Evolutionary conservation across 1,140 invertebrate species (phyloP), one percentile per base, ranked within the genome.

Genomic region (Cryptotermes secundus): DNA sequence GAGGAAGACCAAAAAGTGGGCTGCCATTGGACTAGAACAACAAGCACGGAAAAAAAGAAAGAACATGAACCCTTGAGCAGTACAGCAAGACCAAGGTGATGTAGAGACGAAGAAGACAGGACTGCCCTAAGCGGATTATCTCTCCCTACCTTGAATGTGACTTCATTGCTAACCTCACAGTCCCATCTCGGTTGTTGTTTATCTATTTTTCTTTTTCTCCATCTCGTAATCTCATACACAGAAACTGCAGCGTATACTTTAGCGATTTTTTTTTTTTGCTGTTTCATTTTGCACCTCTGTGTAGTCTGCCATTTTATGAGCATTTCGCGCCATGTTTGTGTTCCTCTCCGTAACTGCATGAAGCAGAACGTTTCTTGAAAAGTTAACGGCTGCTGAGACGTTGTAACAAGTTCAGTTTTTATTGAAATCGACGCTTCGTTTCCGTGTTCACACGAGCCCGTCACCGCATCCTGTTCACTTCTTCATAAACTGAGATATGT

Each of bases 161-260:
- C 59, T 72, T 72, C 59, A 72, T 72, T 72, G 59, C 59, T 72
- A 72, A 59, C 12, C 53, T 59, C 53, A n/a, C 53, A 59, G 24
- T 59, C 6, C 53, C 53, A 42, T 59, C 22, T 59, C 53, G 19
- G 53, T 59, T n/a, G 19, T 72, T 72, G 59, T 72, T 49, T 49
- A 49, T 49, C 12, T 49, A 19, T 49, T 19, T 49, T 19, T 49
- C 45, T 49, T 72, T 72, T 72, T 72, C 26, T 72, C 7, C 10
- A 9, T 31, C 26, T 31, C 59, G n/a, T 72, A 31, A 72, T 72
- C n/a, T 72, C 59, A 72, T 72, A 26, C 26, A n/a, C 59, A 72
- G 59, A 72, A 72, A 72, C 59, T 72, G 59, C 59, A 72, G 31
- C 59, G 31, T 72, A 72, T 72, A 72, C 59, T 72, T 72, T 72